Percentiles rank a stretch among this genome's conserved stretches.
Conservation (phyloP, 2,888 invertebrate species). For the Leptogaster cylindrica region DNA sequence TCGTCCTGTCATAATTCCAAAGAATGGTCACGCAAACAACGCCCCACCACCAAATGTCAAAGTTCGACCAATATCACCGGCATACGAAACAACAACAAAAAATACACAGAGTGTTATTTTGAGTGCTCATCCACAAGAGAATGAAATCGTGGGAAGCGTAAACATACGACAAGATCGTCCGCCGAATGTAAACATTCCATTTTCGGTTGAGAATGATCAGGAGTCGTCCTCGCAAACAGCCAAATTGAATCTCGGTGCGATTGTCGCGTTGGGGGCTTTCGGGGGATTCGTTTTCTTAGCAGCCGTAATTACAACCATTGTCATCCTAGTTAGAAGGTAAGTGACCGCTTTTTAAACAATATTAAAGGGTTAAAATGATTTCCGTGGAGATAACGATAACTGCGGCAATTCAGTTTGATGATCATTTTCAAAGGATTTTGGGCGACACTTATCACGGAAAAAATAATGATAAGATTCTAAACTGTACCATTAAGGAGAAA, state of each 20-base stretch:
- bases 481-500: too few relatives aligned
- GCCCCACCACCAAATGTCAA: conserved; percentile 63
- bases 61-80: conserved; percentile 49
- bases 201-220: conserved; percentile 69
- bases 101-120: conserved; percentile 65
- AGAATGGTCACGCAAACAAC: conserved; percentile 56
- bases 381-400: too few relatives aligned
- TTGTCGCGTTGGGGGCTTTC: conserved; percentile 87
- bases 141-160: conserved; percentile 70
- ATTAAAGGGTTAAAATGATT: too few relatives aligned
- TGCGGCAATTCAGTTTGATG: too few relatives aligned
- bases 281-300: conserved; percentile 90
- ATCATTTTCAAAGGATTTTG: too few relatives aligned
- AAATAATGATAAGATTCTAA: too few relatives aligned
- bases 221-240: conserved; percentile 64
- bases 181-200: conserved; percentile 72
- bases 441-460: too few relatives aligned
- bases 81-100: conserved; percentile 52
- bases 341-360: conserved; percentile 49
- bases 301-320: conserved; percentile 86
- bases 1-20: conserved; percentile 56
- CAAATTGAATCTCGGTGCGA: conserved; percentile 81
- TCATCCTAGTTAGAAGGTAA: conserved; percentile 87
- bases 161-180: conserved; percentile 68
- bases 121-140: conserved; percentile 79